phyloP scores from a whole-genome alignment of 1,140 invertebrate genomes.

The Drosophila grimshawi region DNA sequence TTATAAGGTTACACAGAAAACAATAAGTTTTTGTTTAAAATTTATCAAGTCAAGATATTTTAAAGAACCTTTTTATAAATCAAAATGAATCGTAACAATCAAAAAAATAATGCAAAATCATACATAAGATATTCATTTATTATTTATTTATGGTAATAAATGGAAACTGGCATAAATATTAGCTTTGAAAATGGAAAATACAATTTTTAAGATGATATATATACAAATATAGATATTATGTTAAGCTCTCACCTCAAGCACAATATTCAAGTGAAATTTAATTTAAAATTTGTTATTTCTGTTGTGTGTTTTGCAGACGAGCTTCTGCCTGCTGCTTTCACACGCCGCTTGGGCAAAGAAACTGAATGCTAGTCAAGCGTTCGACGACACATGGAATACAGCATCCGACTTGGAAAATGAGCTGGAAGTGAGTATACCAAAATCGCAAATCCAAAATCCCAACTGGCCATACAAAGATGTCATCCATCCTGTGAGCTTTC shows the following conservation, averaged over 20 bases:
- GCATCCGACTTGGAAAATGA: constrained; percentile 83
- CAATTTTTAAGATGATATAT: too few species aligned
- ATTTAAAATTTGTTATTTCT: neutral
- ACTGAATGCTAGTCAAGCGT: constrained; percentile 82
- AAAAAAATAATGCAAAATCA: too few species aligned
- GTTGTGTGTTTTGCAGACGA: constrained; percentile 48
- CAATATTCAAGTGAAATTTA: neutral
- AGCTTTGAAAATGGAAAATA: too few species aligned
- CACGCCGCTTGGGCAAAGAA: constrained; percentile 66
- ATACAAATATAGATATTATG: neutral
- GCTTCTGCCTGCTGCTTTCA: constrained; percentile 63
- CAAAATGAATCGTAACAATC: too few species aligned
- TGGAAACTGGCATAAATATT: too few species aligned
- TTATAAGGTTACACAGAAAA: too few species aligned
- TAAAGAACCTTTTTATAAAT: too few species aligned
- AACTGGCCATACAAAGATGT: neutral
- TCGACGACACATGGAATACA: constrained; percentile 82
- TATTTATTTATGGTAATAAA: too few species aligned
- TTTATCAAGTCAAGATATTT: too few species aligned
- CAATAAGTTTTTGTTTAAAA: too few species aligned
- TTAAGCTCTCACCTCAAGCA: neutral
- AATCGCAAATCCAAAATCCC: neutral
- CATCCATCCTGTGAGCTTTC: neutral
- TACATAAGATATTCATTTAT: too few species aligned
- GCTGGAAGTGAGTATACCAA: constrained; percentile 70